Conservation (phyloP, 2,797 vertebrate species). For the Phataginus tetradactyla region DNA sequence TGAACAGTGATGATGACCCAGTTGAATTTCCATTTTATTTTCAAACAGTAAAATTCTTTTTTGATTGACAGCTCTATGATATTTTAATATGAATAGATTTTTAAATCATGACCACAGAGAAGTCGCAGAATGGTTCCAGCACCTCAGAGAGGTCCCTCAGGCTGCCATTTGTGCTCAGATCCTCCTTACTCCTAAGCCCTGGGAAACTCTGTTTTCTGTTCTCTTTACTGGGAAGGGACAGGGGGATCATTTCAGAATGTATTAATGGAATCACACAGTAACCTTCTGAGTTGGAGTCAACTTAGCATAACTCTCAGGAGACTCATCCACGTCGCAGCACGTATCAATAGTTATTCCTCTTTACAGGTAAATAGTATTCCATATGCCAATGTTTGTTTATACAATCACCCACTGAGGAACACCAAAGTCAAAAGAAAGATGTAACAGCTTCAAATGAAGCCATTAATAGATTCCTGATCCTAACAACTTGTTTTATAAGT, state of each 20-base stretch:
- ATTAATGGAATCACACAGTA: neutral
- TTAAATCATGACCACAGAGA: neutral
- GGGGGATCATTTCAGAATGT: neutral
- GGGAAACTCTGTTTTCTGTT: neutral
- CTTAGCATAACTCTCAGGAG: neutral
- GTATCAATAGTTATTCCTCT: neutral
- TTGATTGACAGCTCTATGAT: neutral
- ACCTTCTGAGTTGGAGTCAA: neutral
- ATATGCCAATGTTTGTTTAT: neutral
- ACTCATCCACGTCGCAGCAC: neutral
- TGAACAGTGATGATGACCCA: neutral
- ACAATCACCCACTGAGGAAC: neutral
- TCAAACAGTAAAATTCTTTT: neutral
- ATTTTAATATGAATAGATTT: neutral
- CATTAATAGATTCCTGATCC: neutral
- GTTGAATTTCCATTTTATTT: slow-evolving; percentile 35
- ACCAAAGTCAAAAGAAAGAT: neutral
- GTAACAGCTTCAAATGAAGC: neutral
- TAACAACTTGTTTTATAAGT: neutral
- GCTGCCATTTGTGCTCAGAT: no score
- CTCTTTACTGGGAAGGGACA: neutral
- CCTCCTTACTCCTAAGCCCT: neutral
- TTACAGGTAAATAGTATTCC: neutral
- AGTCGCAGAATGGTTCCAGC: neutral
- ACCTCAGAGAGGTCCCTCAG: neutral